phyloP scores from a whole-genome alignment of 2,797 vertebrate species.

The Capromys pilorides region DNA sequence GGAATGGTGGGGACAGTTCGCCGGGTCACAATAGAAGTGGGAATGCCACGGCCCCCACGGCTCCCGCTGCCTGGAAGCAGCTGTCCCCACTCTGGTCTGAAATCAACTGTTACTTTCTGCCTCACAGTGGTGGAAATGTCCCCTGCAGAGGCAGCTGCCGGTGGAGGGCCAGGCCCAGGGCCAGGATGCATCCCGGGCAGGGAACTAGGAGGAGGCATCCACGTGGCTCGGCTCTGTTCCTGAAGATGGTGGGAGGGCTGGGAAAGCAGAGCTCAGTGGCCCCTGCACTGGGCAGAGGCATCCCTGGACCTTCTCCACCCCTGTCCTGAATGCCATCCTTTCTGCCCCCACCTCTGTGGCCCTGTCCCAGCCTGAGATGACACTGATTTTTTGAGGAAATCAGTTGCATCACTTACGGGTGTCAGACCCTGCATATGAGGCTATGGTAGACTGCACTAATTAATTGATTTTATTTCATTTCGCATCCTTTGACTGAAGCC shows the following conservation, averaged over 20 bases:
- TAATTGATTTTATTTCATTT: slow-evolving; percentile 79
- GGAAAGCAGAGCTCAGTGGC: background rate
- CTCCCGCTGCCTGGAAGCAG: background rate
- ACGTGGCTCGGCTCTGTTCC: rapidly evolving
- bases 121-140: background rate
- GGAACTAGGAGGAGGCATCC: background rate
- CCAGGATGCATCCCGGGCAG: background rate
- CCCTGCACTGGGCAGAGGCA: background rate
- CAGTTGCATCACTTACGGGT: background rate
- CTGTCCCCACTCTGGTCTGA: background rate
- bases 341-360: background rate
- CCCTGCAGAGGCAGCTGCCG: background rate
- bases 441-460: slow-evolving; percentile 68
- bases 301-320: no score
- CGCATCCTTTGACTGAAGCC: slow-evolving; percentile 69
- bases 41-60: background rate
- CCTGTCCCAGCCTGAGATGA: background rate
- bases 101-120: background rate
- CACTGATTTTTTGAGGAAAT: slow-evolving; percentile 28
- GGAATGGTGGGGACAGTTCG: background rate
- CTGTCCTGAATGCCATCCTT: rapidly evolving
- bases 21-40: background rate
- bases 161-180: background rate
- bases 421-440: slow-evolving; percentile 30
- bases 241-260: background rate